phyloP scores from a whole-genome alignment of 2,888 invertebrate genomes.

The Meliscaeva auricollis region DNA sequence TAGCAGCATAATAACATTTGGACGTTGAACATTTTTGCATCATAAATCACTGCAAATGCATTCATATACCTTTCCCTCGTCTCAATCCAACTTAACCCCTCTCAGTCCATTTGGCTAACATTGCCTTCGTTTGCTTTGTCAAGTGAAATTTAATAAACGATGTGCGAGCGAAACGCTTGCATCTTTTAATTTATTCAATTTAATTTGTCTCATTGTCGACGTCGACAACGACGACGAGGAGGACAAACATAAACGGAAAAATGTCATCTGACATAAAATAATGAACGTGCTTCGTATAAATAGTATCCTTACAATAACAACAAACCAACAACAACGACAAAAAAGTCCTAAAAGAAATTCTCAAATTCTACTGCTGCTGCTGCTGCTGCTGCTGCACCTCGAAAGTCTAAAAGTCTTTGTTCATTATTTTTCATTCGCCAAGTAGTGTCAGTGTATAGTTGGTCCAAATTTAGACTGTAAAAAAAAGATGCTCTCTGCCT shows the following conservation, averaged over 20 bases:
- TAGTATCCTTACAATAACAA: slow-evolving; percentile 57
- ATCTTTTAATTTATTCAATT: slow-evolving; percentile 75
- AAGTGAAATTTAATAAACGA: slow-evolving; percentile 56
- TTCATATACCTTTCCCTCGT: neutral
- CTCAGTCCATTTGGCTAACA: slow-evolving; percentile 1
- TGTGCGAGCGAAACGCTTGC: slow-evolving; percentile 60
- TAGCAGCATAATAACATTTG: slow-evolving; percentile 14
- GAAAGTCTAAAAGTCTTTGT: slow-evolving; percentile 51
- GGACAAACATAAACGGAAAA: slow-evolving; percentile 59
- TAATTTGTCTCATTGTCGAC: slow-evolving; percentile 74
- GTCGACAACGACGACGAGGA: slow-evolving; percentile 13
- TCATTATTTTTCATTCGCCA: slow-evolving; percentile 53
- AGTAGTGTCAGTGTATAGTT: slow-evolving; percentile 1
- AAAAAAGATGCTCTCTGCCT: slow-evolving; percentile 40
- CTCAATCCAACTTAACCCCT: slow-evolving; percentile 2
- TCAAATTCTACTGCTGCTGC: slow-evolving; percentile 1
- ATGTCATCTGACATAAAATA: slow-evolving; percentile 74
- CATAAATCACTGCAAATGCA: slow-evolving; percentile 67
- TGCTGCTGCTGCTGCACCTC: slow-evolving; percentile 14
- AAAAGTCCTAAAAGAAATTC: slow-evolving; percentile 43
- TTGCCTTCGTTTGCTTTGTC: slow-evolving; percentile 44
- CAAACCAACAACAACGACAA: slow-evolving; percentile 29
- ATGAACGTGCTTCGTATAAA: slow-evolving; percentile 62
- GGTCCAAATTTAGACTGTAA: slow-evolving; percentile 69
- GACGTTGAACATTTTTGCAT: slow-evolving; percentile 62